Percentiles rank a stretch among this genome's conserved stretches.
Evolutionary conservation across 2,113 vertebrate species (phyloP).

Genomic region (Merops nubicus): DNA sequence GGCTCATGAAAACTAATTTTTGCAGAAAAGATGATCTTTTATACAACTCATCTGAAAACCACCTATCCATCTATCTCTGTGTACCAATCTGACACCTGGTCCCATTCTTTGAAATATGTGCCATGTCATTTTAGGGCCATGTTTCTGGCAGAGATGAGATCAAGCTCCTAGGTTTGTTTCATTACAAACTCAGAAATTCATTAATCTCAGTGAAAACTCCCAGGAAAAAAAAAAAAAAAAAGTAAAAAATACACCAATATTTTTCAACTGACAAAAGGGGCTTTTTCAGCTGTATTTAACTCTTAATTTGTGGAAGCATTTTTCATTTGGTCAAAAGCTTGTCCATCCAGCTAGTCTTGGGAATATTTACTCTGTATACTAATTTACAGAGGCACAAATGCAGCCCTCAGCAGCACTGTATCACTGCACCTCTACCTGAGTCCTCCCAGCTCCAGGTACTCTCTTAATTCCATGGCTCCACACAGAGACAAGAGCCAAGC

Average conservation of each 20-base stretch:
- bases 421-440: neutral
- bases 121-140: neutral
- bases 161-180: neutral
- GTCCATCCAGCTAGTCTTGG: neutral
- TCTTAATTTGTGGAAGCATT: neutral
- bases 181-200: neutral
- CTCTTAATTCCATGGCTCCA: neutral
- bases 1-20: neutral
- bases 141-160: neutral
- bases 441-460: neutral
- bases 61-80: neutral
- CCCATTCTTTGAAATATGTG: fast-evolving
- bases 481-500: neutral
- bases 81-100: neutral
- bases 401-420: neutral
- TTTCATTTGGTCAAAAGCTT: neutral
- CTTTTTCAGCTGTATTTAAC: neutral
- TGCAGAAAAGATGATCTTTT: neutral
- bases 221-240: too few relatives aligned
- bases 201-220: neutral
- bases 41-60: neutral
- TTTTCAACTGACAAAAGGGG: neutral
- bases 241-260: fast-evolving
- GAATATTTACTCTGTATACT: neutral
- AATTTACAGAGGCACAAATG: neutral